Base-by-base conservation (phyloP, 2,888 invertebrate species). In the Lacanobia wlatinum region DNA sequence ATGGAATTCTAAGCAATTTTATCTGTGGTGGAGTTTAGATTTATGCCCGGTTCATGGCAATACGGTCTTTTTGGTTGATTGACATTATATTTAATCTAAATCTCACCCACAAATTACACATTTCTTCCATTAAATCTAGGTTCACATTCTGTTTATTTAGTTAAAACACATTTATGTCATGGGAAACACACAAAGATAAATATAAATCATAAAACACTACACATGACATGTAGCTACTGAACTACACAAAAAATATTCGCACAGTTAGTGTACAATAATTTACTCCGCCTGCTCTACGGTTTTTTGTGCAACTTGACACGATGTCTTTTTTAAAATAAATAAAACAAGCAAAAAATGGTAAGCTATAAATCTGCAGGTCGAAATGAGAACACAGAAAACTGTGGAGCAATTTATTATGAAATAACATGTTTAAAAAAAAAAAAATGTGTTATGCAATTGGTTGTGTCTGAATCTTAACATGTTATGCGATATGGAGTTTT, bases 301-400 rank as follows among this genome's bases (percentile, higher is more conserved):
- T 93, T 93, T 28, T 93, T 93, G 89, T 85, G 91, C 88, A 92
- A 93, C 90, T 88, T 91, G 92, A 94, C 91, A 91, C 92, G 89
- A 88, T 90, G 90, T 90, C 86, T 93, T 92, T 91, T 92, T 91
- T 80, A 85, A 90, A 87, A 87, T 89, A 93, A 93, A 94, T 88
- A 94, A n/a, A 93, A 94, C 88, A 76, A 69, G 62, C 81, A 90
- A 87, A 93, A 93, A 94, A 92, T 82, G 79, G 78, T 82, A 70
- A 71, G 87, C 88, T 87, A 92, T 94, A 94, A 95, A 95, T 94
- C 94, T 92, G 91, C 90, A 88, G 88, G 85, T 86, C 83, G 81
- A 81, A 90, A 88, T 78, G 72, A 76, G 84, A 79, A 83, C 63
- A 84, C 46, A 58, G 78, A 86, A 89, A 77, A 52, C 70, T 53